Base-by-base conservation (phyloP, 37 sponge, comb jelly and placozoan genomes). In the Corticium candelabrum region DNA sequence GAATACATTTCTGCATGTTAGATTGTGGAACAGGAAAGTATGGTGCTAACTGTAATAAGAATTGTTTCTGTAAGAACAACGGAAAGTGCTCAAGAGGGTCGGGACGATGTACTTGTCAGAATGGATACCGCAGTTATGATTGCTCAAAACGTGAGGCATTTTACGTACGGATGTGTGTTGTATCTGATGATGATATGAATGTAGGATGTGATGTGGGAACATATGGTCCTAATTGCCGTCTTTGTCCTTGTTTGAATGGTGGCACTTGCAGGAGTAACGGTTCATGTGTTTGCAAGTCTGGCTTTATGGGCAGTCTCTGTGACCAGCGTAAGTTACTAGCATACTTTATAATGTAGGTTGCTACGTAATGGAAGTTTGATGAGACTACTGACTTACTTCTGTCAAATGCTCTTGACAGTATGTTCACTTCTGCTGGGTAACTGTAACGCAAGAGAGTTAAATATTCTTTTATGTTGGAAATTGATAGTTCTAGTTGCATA, bases 181-280 rank as follows among this genome's bases (percentile, higher is more conserved):
- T n/a, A n/a, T n/a, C n/a, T n/a, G n/a, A n/a, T n/a, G 21, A 50
- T 50, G 11, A 50, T 50, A 27, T 50, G 11, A 11, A 27, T 50
- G 15, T 50, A 50, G 62, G 15, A 27, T 50, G 62, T 50, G 15
- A 11, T 50, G 21, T 11, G 11, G 62, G 62, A 50, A 50, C 62
- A 21, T 50, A 50, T 50, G 62, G 62, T 11, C 62, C 62, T 21
- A 11, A 21, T 50, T 50, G 62, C 62, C 62, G 11, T 27, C 62
- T 27, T 11, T 50, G 62, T 50, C 62, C 62, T 11, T 50, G 62
- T 50, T 21, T 50, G 15, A 50, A 50, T 50, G 62, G 62, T 27
- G 62, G 62, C 62, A 50, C 62, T 27, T 50, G 62, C 62, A 50
- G 62, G 21, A 50, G 62, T 21, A 50, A 50, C 62, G 62, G 62